Percentiles rank a stretch among this genome's conserved stretches.
phyloP scores from a whole-genome alignment of 2,797 vertebrate species.

The Clarias platycephalus region DNA sequence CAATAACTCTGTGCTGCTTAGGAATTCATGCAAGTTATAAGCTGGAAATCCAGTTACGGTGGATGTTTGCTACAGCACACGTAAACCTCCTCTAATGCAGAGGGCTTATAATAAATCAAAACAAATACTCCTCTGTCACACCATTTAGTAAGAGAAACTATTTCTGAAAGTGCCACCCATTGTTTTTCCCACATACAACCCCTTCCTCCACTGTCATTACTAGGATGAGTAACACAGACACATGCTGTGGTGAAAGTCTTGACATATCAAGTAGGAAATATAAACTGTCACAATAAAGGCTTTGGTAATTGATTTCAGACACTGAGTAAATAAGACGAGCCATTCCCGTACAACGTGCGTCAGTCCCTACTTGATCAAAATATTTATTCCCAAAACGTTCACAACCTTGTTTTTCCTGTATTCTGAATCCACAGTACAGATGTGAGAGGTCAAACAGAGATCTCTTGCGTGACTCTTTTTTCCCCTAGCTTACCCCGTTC shows the following conservation, averaged over 20 bases:
- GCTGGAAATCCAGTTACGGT: slow-evolving; percentile 12
- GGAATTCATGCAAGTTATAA: not conserved
- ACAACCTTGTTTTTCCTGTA: not conserved
- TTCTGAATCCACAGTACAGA: slow-evolving; percentile 7
- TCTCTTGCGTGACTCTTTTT: not conserved
- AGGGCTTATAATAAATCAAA: slow-evolving; percentile 3
- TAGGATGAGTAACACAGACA: not conserved
- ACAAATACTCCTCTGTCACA: not conserved
- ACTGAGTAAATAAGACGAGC: slow-evolving; percentile 17
- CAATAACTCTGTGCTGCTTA: not conserved
- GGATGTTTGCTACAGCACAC: not conserved
- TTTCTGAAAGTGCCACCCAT: not conserved
- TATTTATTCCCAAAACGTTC: not conserved
- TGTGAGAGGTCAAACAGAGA: slow-evolving; percentile 17
- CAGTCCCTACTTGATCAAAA: slow-evolving; percentile 18
- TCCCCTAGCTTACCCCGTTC: slow-evolving; percentile 6
- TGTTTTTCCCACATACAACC: slow-evolving; percentile 11
- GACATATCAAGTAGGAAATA: not conserved
- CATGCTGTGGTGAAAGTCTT: not conserved
- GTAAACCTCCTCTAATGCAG: not conserved
- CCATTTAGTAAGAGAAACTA: not conserved
- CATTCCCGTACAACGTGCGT: slow-evolving; percentile 27
- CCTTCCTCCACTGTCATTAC: not conserved
- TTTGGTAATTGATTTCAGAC: slow-evolving; percentile 26
- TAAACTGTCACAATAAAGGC: not conserved